phyloP scores from a whole-genome alignment of 2,797 vertebrate species.

The Notamacropus eugenii region DNA sequence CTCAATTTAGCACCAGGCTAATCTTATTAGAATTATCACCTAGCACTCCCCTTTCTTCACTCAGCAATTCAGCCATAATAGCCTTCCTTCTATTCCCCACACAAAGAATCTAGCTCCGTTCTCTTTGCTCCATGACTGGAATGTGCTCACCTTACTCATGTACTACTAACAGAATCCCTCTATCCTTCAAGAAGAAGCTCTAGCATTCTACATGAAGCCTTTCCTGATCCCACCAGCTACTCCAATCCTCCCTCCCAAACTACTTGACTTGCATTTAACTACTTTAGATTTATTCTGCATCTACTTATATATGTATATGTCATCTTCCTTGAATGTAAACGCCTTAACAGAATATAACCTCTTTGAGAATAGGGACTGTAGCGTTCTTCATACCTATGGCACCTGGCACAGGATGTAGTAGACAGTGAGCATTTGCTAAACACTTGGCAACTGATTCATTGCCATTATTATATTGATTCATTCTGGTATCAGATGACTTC shows the following conservation, averaged over 20 bases:
- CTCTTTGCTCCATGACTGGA: neutral
- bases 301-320: neutral
- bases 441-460: neutral
- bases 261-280: neutral
- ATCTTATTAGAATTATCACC: neutral
- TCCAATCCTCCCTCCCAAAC: neutral
- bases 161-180: neutral
- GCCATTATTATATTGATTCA: neutral
- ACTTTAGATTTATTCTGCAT: neutral
- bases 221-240: neutral
- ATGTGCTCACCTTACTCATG: neutral
- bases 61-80: neutral
- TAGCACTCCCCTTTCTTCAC: neutral
- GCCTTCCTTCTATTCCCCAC: neutral
- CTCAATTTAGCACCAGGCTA: neutral
- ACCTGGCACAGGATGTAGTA: neutral
- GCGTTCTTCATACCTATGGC: neutral
- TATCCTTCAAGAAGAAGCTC: neutral
- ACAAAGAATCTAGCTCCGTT: neutral
- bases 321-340: neutral
- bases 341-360: neutral
- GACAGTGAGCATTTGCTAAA: neutral
- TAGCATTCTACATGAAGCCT: neutral
- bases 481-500: neutral
- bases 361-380: neutral